Base-by-base conservation (phyloP, 2,113 vertebrate species). In the Mirza zaza region DNA sequence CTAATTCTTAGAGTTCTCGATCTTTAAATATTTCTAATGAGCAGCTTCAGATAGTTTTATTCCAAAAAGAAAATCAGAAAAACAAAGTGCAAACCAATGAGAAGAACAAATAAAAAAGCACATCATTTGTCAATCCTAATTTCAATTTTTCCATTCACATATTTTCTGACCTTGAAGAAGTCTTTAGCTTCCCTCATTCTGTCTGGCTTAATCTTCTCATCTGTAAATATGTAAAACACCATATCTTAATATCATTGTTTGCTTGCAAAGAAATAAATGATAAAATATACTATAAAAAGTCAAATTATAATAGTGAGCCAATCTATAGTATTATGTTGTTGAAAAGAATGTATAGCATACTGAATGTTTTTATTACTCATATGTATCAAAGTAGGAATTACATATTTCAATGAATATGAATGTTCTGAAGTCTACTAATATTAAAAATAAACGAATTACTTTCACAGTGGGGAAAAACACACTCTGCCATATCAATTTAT, bases 331-430 rank as follows among this genome's bases (percentile, higher is more conserved):
- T 45, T 52, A 79, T 23, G 29, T 90, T 95, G 50, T 75, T 90
- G 11, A 80, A 95, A 79, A 73, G 57, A 48, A 79, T 42, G 87
- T 76, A 67, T 76, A 36, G 18, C 20, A 52, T 87, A n/a, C 7
- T 61, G 45, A 59, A 67, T 90, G 12, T 70, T 96, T 92, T 90
- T n/a, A 57, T 80, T 92, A 80, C 23, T 87, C 23, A 39, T 55
- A 57, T 84, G 36, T 84, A 82, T 89, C 39, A 87, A 87, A 87
- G 34, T 55, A 88, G 29, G 21, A 81, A 82, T 71, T 34, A 96
- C 91, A 80, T 80, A 92, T 87, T 79, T 96, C 34, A 57, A 4
- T 87, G 18, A 92, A 63, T 81, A 18, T 63, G 18, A 73, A 87
- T 79, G 6, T 93, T 81, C 42, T 91, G n/a, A 27, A 25, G 3